These are phyloP conservation scores for Petroica traversi DNA, from an alignment of 2,113 vertebrate species.

Conservation along the genomic window DNA sequence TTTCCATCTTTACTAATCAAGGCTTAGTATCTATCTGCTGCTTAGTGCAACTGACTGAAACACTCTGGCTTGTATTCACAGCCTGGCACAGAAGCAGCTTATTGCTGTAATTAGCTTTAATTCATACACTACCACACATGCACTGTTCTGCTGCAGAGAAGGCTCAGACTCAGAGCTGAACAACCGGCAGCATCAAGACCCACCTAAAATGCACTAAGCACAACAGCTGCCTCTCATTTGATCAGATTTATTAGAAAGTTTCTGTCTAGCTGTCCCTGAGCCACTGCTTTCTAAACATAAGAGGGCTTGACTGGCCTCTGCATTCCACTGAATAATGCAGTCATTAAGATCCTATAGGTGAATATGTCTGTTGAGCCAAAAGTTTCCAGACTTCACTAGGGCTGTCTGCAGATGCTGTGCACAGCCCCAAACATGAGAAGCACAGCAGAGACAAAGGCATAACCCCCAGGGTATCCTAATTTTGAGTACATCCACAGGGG, in stretches of 20 bases:
- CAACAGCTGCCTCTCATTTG: neutral
- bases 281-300: neutral
- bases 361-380: neutral
- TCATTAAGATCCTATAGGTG: neutral
- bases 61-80: neutral
- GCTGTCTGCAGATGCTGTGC: neutral
- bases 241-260: neutral
- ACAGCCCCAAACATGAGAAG: neutral
- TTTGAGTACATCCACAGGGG: neutral
- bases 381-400: neutral
- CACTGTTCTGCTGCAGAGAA: neutral
- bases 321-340: neutral
- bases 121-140: neutral
- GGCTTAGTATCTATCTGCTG: neutral
- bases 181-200: neutral
- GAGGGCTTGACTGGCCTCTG: neutral
- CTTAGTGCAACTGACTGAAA: neutral
- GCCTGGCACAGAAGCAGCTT: slow-evolving; percentile 11
- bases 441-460: neutral
- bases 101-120: slow-evolving; percentile 20
- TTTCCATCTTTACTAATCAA: slow-evolving; percentile 9
- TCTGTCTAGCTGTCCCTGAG: neutral
- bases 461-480: neutral
- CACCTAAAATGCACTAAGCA: neutral
- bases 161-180: neutral